Evolutionary conservation across 2,888 invertebrate species (phyloP), one percentile per base, ranked within the genome.

Genomic region (Graphium colonna): DNA sequence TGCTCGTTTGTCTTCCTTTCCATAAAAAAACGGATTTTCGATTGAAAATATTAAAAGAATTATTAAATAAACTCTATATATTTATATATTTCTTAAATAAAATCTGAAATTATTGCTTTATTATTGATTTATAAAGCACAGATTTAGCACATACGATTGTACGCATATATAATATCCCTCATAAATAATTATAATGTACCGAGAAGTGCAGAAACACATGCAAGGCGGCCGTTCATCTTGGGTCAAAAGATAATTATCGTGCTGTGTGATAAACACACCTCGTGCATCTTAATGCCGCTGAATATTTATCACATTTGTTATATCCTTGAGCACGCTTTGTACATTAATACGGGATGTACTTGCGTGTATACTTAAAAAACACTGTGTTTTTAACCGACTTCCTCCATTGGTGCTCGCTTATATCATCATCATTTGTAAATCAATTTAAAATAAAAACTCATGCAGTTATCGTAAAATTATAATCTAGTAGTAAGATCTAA

Each of bases 141-240:
- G 21, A 3, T 21, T 21, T 21, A 21, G 2, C 21, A 21, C 21
- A 21, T 21, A 5, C 21, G 2, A 21, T 21, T 21, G 2, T 21
- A 2, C 21, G 5, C 21, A 21, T 21, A 21, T 21, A 21, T 21
- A 5, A 5, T 21, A 5, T 21, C 8, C 10, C 31, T 31, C 31
- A 31, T 31, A 31, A 31, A 31, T 31, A 31, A 31, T 9, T 31
- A 7, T 31, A 31, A 31, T 16, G 12, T 17, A 1, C 18, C 26
- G 13, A 9, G 21, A 21, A 21, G 12, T 26, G 26, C 28, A 51
- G 40, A 53, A 51, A 38, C 54, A 60, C 58, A 56, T 55, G 58
- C 51, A 41, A 51, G 46, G 33, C 43, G 49, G 45, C 43, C 52
- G 56, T 60, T 60, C 56, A 49, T 59, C 53, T 57, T 56, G 48